A percentile compares a stretch with the other conserved stretches of the same genome.
phyloP scores from a whole-genome alignment of 2,888 invertebrate species.

The Tinea trinotella region DNA sequence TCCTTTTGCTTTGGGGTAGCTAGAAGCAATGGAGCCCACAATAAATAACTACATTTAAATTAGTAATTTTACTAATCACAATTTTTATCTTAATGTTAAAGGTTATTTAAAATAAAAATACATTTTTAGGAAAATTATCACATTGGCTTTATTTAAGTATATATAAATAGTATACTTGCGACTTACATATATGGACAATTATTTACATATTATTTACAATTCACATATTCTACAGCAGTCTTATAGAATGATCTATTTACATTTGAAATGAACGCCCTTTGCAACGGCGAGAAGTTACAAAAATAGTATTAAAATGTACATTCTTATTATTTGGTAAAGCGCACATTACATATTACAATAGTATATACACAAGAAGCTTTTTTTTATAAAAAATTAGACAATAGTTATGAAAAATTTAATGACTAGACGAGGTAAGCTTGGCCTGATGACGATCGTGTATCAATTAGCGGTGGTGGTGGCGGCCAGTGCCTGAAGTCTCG shows the following conservation, averaged over 20 bases:
- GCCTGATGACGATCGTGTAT: constrained; percentile 53
- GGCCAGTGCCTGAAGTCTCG: constrained; percentile 63
- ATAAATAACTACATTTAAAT: no score
- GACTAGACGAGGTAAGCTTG: constrained; percentile 69
- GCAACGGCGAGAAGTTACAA: constrained; percentile 63
- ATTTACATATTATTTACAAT: constrained; percentile 68
- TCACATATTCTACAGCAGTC: constrained; percentile 68
- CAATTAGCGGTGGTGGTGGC: constrained; percentile 57
- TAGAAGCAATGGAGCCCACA: no score
- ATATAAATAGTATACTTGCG: constrained; percentile 72
- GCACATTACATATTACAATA: constrained; percentile 44
- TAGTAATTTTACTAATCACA: no score
- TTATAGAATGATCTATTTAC: constrained; percentile 68
- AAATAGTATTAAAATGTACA: constrained; percentile 46
- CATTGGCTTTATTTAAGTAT: constrained; percentile 73
- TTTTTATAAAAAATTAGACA: constrained; percentile 13
- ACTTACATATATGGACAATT: constrained; percentile 68
- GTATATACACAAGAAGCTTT: constrained; percentile 19
- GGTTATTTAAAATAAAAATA: constrained; percentile 24
- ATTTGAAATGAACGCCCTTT: constrained; percentile 56
- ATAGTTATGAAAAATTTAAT: constrained; percentile 22
- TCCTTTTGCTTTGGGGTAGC: no score
- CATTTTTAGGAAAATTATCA: constrained; percentile 55
- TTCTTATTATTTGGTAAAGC: constrained; percentile 70
- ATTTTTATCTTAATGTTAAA: no score